Conservation (phyloP, 2,113 vertebrate genomes). For the Poecilia latipinna region DNA sequence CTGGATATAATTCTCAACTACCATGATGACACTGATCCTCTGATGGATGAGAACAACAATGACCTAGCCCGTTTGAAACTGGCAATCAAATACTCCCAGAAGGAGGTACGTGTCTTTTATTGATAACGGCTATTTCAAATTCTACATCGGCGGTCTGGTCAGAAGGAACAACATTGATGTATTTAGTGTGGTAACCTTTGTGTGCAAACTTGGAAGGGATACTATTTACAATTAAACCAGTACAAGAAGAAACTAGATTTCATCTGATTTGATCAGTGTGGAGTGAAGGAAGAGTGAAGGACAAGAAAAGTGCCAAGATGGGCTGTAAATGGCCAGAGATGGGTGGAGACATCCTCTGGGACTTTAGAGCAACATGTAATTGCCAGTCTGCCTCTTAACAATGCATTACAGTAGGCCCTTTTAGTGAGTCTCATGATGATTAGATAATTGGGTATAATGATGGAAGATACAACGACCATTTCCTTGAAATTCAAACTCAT, state of each 20-base stretch:
- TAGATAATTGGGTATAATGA: constrained; percentile 68
- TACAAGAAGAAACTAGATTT: not conserved
- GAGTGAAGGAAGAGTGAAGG: constrained; percentile 16
- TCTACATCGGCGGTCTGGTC: not conserved
- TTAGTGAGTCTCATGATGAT: constrained; percentile 50
- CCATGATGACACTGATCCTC: constrained; percentile 88
- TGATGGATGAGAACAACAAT: constrained; percentile 88
- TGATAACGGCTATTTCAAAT: not conserved
- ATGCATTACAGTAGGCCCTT: constrained; percentile 65
- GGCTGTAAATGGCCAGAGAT: constrained; percentile 51
- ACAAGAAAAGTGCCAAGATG: constrained; percentile 42
- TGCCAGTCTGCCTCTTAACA: constrained; percentile 60
- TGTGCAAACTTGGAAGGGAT: not conserved
- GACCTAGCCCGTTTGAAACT: constrained; percentile 95
- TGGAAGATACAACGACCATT: constrained; percentile 63
- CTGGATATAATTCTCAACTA: constrained; percentile 97
- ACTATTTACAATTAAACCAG: not conserved
- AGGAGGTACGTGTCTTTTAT: constrained; percentile 87
- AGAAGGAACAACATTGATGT: not conserved
- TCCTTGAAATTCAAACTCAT: constrained; percentile 66
- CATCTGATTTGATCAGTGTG: constrained; percentile 8
- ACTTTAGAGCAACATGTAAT: constrained; percentile 63
- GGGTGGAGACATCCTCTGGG: constrained; percentile 61
- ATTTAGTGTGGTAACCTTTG: not conserved
- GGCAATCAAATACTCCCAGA: constrained; percentile 97